phyloP scores from a whole-genome alignment of 2,113 vertebrate genomes.

The Coptodon rendalli region DNA sequence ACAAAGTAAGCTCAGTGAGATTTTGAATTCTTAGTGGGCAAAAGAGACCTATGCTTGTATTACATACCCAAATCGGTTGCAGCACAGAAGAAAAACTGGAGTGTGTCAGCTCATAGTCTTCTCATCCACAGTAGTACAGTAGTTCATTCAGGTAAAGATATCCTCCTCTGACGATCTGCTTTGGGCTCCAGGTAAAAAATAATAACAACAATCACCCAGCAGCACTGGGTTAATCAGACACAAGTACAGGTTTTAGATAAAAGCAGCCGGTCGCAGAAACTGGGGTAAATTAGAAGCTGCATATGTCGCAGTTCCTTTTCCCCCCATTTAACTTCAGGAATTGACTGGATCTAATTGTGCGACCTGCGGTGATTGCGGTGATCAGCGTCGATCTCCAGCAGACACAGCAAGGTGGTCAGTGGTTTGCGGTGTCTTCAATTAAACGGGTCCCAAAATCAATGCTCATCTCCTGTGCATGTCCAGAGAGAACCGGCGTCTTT shows the following conservation, averaged over 20 bases:
- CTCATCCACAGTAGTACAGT: constrained; percentile 25
- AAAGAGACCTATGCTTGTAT: constrained; percentile 20
- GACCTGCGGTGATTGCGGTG: constrained; percentile 62
- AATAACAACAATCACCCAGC: background rate
- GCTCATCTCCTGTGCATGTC: constrained; percentile 41
- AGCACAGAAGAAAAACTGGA: constrained; percentile 54
- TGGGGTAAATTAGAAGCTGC: constrained; percentile 36
- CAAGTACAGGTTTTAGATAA: constrained; percentile 21
- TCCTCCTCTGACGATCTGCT: constrained; percentile 37
- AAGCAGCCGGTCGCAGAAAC: constrained; percentile 44
- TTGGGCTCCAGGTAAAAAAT: background rate
- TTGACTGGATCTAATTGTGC: constrained; percentile 36
- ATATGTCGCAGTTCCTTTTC: constrained; percentile 56
- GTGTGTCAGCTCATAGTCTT: constrained; percentile 61
- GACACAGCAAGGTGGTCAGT: constrained; percentile 59
- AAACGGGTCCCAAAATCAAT: constrained; percentile 45
- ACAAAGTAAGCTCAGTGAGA: constrained; percentile 36
- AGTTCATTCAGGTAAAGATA: constrained; percentile 48
- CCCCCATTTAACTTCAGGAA: constrained; percentile 63
- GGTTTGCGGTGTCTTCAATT: constrained; percentile 52
- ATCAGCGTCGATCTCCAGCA: constrained; percentile 51
- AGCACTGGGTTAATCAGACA: constrained; percentile 26
- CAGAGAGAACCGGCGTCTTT: constrained; percentile 1
- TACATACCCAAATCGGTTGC: constrained; percentile 60
- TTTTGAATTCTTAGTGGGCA: constrained; percentile 23